phyloP scores from a whole-genome alignment of 2,797 vertebrate species.

The Peromyscus melanophrys region DNA sequence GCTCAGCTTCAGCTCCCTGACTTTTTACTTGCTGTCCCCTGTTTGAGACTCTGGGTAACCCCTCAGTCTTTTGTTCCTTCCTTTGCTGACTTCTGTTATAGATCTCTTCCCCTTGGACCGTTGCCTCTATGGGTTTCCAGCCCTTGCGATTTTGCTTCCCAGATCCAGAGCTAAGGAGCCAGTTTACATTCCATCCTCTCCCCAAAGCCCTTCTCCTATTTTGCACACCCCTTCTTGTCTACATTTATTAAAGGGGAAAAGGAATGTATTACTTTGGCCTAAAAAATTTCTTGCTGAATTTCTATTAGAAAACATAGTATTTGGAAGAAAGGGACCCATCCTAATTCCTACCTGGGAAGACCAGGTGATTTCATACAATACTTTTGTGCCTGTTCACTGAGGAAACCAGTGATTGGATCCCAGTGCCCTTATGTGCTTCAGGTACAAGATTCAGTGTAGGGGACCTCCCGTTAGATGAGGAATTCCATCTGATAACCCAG shows the following conservation, averaged over 20 bases:
- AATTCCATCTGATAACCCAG: not conserved
- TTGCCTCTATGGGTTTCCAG: conserved; percentile 51
- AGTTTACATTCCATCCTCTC: conserved; percentile 57
- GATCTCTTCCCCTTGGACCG: not conserved
- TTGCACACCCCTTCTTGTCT: conserved; percentile 53
- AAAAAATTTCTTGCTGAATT: conserved; percentile 68
- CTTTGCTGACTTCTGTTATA: not conserved
- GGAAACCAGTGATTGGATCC: not conserved
- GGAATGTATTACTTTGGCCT: conserved; percentile 66
- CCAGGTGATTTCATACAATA: conserved; percentile 56
- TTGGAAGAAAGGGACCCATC: conserved; percentile 37
- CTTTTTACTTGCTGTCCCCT: conserved; percentile 12
- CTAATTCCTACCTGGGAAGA: not conserved
- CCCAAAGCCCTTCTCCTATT: conserved; percentile 61
- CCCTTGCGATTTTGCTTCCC: conserved; percentile 18
- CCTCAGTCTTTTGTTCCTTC: conserved; percentile 32
- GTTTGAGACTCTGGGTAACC: conserved; percentile 62
- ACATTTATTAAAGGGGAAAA: conserved; percentile 62
- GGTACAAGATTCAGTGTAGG: not conserved
- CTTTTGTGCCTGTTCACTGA: conserved; percentile 33
- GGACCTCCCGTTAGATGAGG: not conserved
- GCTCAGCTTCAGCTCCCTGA: conserved; percentile 35
- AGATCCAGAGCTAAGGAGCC: conserved; percentile 60
- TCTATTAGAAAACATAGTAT: conserved; percentile 34
- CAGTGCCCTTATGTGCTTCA: not conserved